phyloP scores from a whole-genome alignment of 1,140 invertebrate species.

The Matsumurasca onukii region DNA sequence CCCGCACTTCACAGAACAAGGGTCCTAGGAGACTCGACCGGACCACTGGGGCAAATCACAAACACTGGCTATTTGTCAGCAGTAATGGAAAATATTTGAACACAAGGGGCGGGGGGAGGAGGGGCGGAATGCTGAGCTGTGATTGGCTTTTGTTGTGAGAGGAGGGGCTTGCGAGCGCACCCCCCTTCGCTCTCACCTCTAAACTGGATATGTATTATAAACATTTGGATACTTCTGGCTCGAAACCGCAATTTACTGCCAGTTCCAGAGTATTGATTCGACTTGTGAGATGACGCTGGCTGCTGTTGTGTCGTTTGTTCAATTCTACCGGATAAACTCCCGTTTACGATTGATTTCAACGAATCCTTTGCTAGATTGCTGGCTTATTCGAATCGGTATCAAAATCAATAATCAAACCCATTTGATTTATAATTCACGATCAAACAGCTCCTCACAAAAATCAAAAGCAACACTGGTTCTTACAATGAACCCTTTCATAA shows the following conservation, averaged over 20 bases:
- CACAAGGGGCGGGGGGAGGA: constrained; percentile 12
- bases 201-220: constrained; percentile 26
- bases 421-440: too few species aligned
- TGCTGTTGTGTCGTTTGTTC: too few species aligned
- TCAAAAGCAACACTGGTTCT: too few species aligned
- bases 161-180: not conserved
- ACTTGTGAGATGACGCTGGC: not conserved
- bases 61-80: constrained; percentile 23
- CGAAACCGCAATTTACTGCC: constrained; percentile 11
- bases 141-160: not conserved
- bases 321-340: too few species aligned
- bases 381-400: too few species aligned
- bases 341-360: too few species aligned
- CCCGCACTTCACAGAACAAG: not conserved
- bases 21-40: not conserved
- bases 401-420: too few species aligned
- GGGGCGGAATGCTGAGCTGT: not conserved
- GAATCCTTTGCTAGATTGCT: too few species aligned
- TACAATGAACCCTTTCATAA: too few species aligned
- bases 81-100: constrained; percentile 31
- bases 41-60: constrained; percentile 6
- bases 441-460: too few species aligned
- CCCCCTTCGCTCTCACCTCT: not conserved
- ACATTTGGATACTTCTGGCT: constrained; percentile 23
- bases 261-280: constrained; percentile 14